Evolutionary conservation across 2,797 vertebrate genomes (phyloP), one percentile per base, ranked within the genome.

Genomic region (Prunella strophiata): DNA sequence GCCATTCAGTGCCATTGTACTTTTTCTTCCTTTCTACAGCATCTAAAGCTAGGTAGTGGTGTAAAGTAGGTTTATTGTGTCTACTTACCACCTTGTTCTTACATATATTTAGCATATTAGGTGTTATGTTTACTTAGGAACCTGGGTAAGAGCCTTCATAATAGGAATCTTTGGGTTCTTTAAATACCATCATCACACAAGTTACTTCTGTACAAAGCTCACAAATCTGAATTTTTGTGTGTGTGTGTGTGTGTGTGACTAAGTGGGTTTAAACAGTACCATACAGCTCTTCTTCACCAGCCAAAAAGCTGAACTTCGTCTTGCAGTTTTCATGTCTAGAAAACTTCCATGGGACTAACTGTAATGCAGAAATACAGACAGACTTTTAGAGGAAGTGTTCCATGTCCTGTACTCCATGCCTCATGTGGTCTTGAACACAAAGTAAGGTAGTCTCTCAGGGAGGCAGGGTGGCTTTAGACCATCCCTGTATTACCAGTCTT

Each of bases 391-490:
- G 34, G 18, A 58, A 14, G 10, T 16, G 5, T 20, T 57, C n/a
- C 0, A 0, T 77, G 54, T 78, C 9, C 34, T 38, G 4, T 62
- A 0, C 52, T 66, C 25, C 1, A 0, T 10, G 21, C 11, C 7
- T 38, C 4, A 2, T 32, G 2, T 34, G 9, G 11, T 16, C 16
- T 5, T 2, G 5, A 15, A 18, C 61, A 50, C 30, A 4, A 30
- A 48, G 40, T 59, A 16, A 54, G 4, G 15, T 19, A 12, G n/a
- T 27, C 16, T 15, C 1, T 11, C 34, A 29, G 8, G 61, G 57
- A 68, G 21, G 15, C 54, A 54, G 32, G 40, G 30, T 70, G 48
- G 17, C 17, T 87, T 72, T 2, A 30, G 50, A 63, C 19, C 0
- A 0, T 13, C 16, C 40, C 11, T 52, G 67, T 47, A 7, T 73